Conservation (phyloP, 2,797 vertebrate species). For the Coregonus suidteri region DNA sequence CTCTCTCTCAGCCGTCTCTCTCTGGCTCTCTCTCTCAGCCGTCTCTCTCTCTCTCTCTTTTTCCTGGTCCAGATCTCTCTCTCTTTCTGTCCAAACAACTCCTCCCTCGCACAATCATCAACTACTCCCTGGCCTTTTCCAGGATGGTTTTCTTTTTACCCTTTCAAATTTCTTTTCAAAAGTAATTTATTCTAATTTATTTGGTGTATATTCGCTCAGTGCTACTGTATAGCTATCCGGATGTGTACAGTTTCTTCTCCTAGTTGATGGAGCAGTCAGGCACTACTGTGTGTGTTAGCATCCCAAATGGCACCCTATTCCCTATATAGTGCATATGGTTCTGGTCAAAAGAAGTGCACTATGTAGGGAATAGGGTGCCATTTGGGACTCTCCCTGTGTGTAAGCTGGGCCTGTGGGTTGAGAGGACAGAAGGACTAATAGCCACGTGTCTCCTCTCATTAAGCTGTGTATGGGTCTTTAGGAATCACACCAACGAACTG, state of each 20-base stretch:
- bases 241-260: conserved; percentile 67
- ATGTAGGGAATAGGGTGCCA: not conserved
- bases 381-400: conserved; percentile 55
- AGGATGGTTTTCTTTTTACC: conserved; percentile 45
- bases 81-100: not conserved
- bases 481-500: conserved; percentile 57
- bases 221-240: conserved; percentile 76
- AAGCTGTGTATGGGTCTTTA: conserved; percentile 44
- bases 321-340: not conserved
- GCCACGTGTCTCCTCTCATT: conserved; percentile 71
- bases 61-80: not conserved
- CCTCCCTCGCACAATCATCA: conserved; percentile 15
- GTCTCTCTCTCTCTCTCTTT: no score
- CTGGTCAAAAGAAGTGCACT: not conserved
- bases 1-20: no score
- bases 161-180: conserved; percentile 45
- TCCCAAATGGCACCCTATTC: not conserved
- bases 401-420: conserved; percentile 56
- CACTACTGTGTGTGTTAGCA: not conserved
- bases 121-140: conserved; percentile 60
- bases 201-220: conserved; percentile 75
- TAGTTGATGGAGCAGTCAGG: conserved; percentile 45
- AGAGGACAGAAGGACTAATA: conserved; percentile 70
- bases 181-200: conserved; percentile 82
- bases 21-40: no score